phyloP scores from a whole-genome alignment of 37 sponge, comb jelly and placozoan genomes.

The Axinella damicornis region DNA sequence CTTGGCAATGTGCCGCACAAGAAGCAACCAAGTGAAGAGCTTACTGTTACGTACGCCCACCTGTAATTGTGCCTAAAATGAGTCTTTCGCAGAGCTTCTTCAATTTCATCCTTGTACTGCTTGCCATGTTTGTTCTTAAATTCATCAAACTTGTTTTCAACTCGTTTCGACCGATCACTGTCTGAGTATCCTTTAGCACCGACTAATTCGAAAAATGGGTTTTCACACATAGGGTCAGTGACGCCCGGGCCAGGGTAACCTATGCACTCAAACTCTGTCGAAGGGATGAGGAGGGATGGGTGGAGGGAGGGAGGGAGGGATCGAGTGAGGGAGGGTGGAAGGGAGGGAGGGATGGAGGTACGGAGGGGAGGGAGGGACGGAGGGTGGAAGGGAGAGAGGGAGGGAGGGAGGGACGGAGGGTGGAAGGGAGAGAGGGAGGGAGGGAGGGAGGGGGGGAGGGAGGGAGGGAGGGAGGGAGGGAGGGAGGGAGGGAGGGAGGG shows the following conservation, averaged over 20 bases:
- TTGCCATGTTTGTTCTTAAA: conserved; percentile 78
- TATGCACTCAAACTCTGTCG: conserved; percentile 26
- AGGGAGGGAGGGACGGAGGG: too few relatives aligned
- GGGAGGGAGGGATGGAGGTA: background rate
- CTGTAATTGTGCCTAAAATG: conserved; percentile 81
- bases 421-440: background rate
- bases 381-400: too few relatives aligned
- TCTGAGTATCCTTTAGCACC: conserved; percentile 55
- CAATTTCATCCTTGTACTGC: conserved; percentile 43
- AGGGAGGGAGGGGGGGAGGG: background rate
- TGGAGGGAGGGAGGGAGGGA: too few relatives aligned
- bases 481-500: too few relatives aligned
- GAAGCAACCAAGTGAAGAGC: too few relatives aligned
- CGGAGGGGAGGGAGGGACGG: background rate
- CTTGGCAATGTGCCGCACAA: too few relatives aligned
- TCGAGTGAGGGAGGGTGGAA: too few relatives aligned
- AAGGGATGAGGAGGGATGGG: background rate
- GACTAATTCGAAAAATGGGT: conserved; percentile 67
- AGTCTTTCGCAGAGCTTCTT: conserved; percentile 63
- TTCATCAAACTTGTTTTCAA: conserved; percentile 62
- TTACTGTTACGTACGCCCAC: too few relatives aligned
- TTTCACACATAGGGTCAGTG: conserved; percentile 53
- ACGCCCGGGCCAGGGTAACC: conserved; percentile 90
- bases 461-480: background rate
- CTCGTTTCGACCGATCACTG: background rate